These are phyloP conservation scores for Azemiops feae DNA, from an alignment of 2,113 vertebrate species.

Conservation along the genomic window DNA sequence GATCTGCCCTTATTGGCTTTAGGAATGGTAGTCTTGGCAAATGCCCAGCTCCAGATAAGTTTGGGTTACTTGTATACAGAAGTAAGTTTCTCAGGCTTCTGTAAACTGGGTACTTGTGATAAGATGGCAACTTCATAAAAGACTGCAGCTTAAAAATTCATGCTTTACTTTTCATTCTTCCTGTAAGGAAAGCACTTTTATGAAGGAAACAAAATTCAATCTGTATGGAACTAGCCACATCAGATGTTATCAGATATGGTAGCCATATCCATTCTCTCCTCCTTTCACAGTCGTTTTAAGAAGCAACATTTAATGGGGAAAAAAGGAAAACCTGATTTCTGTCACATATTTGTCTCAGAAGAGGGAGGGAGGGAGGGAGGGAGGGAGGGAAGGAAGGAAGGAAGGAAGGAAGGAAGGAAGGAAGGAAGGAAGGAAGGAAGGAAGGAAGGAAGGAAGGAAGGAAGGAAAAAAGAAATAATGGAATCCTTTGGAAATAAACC, in stretches of 20 bases:
- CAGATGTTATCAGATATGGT: neutral
- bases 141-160: neutral
- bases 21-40: neutral
- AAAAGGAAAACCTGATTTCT: neutral
- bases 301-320: neutral
- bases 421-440: neutral
- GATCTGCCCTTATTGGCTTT: neutral
- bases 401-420: too few relatives aligned
- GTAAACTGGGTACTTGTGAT: neutral
- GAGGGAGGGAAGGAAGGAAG: too few relatives aligned
- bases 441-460: too few relatives aligned
- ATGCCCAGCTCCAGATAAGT: neutral
- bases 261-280: neutral
- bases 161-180: neutral
- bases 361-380: neutral
- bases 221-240: neutral
- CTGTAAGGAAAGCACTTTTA: neutral
- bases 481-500: slow-evolving; percentile 21
- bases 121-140: neutral
- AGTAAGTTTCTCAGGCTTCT: neutral
- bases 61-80: neutral
- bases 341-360: neutral
- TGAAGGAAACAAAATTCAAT: neutral
- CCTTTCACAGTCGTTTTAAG: neutral
- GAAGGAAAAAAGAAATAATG: too few relatives aligned